Conservation (phyloP, 1,140 invertebrate species). For the Caenorhabditis remanei region DNA sequence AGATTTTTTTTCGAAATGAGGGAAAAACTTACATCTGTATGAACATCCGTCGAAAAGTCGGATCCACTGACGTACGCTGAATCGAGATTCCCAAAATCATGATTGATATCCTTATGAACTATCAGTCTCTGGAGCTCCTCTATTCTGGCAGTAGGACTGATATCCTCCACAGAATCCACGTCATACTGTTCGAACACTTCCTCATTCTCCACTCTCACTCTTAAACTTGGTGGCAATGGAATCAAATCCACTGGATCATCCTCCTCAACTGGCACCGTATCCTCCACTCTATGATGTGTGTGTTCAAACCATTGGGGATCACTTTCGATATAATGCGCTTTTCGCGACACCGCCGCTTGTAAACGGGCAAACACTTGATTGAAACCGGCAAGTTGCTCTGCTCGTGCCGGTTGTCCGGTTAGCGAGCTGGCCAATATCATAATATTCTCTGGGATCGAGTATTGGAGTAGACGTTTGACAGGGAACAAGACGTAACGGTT, state of each 20-base stretch:
- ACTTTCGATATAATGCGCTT: conserved; percentile 59
- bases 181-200: background rate
- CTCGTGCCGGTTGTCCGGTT: conserved; percentile 66
- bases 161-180: conserved; percentile 6
- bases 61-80: conserved; percentile 47
- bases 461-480: conserved; percentile 71
- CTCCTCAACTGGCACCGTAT: too few species aligned
- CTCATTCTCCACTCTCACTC: background rate
- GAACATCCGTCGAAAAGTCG: conserved; percentile 28
- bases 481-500: conserved; percentile 70
- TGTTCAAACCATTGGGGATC: conserved; percentile 67
- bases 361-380: conserved; percentile 64
- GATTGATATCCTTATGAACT: conserved; percentile 24
- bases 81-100: conserved; percentile 31
- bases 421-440: conserved; percentile 70
- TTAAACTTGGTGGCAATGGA: background rate
- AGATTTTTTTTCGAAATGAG: too few species aligned
- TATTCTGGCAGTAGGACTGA: background rate
- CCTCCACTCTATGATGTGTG: conserved; percentile 11
- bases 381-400: conserved; percentile 60
- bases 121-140: conserved; percentile 25
- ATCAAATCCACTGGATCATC: background rate
- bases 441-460: conserved; percentile 75
- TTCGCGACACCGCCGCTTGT: conserved; percentile 63
- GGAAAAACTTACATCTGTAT: conserved; percentile 37